Percentiles rank a stretch among this genome's conserved stretches.
Conservation (phyloP, 2,113 vertebrate genomes). For the Coracopsis vasa region DNA sequence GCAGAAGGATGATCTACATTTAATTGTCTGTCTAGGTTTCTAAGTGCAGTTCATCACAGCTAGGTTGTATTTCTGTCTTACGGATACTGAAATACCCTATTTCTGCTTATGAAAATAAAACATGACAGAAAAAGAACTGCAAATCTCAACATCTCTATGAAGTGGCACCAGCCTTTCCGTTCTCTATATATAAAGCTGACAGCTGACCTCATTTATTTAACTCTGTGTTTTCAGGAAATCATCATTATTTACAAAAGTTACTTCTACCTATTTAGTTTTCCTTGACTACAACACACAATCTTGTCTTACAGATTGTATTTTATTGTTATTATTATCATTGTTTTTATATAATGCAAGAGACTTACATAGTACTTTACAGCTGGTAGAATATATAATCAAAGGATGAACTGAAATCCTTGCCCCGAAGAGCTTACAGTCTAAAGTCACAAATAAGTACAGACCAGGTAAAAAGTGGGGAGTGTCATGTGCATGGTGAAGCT, state of each 20-base stretch:
- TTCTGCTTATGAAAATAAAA: neutral
- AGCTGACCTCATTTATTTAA: neutral
- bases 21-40: neutral
- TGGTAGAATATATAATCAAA: slow-evolving; percentile 15
- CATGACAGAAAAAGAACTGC: neutral
- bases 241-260: neutral
- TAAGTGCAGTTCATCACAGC: neutral
- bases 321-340: slow-evolving; percentile 40
- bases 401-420: slow-evolving; percentile 36
- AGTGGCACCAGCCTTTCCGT: neutral
- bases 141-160: neutral
- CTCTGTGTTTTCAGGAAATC: neutral
- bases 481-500: neutral
- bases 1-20: neutral
- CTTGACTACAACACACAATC: slow-evolving; percentile 50
- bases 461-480: neutral
- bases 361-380: slow-evolving; percentile 51
- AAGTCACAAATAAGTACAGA: slow-evolving; percentile 15
- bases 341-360: neutral
- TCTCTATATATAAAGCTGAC: neutral
- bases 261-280: neutral
- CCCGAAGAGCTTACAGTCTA: slow-evolving; percentile 68
- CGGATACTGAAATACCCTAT: neutral
- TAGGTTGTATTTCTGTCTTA: neutral
- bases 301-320: slow-evolving; percentile 51